Evolutionary conservation across 2,888 invertebrate genomes (phyloP).

Genomic region (Cheilosia vernalis): DNA sequence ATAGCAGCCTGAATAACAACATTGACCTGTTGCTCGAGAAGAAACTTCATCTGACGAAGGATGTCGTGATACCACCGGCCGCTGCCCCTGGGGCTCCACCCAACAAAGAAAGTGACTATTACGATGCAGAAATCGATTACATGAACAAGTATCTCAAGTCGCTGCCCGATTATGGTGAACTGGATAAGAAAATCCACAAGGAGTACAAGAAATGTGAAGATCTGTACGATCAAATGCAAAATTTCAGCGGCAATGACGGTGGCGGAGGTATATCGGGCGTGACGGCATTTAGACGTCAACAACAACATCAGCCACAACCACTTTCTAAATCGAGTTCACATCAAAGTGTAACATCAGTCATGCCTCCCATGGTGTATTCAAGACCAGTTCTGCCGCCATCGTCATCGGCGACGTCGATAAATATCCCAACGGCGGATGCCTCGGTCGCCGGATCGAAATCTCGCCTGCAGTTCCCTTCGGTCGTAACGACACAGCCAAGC

Average conservation of each 20-base stretch:
- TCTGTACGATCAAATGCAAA: constrained; percentile 82
- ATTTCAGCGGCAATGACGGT: constrained; percentile 68
- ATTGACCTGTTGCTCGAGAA: constrained; percentile 68
- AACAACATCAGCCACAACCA: constrained; percentile 78
- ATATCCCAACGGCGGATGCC: constrained; percentile 63
- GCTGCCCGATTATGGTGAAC: constrained; percentile 83
- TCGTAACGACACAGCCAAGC: constrained; percentile 64
- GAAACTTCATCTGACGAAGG: constrained; percentile 67
- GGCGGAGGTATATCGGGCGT: constrained; percentile 15
- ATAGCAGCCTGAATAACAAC: constrained; percentile 67
- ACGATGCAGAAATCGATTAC: constrained; percentile 83
- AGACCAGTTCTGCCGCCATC: constrained; percentile 67
- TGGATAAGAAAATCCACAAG: constrained; percentile 82
- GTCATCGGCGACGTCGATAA: constrained; percentile 60
- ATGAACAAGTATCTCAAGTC: constrained; percentile 84
- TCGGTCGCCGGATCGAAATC: constrained; percentile 74
- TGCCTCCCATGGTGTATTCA: constrained; percentile 62
- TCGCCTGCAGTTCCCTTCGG: constrained; percentile 81
- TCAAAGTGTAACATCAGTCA: constrained; percentile 78
- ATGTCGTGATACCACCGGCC: constrained; percentile 57
- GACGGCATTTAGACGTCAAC: constrained; percentile 75
- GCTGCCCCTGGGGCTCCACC: constrained; percentile 22
- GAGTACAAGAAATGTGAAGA: constrained; percentile 83
- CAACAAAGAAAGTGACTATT: constrained; percentile 78
- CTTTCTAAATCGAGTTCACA: constrained; percentile 82